Conservation (phyloP, 2,113 vertebrate genomes). For the Gallinago undulata region DNA sequence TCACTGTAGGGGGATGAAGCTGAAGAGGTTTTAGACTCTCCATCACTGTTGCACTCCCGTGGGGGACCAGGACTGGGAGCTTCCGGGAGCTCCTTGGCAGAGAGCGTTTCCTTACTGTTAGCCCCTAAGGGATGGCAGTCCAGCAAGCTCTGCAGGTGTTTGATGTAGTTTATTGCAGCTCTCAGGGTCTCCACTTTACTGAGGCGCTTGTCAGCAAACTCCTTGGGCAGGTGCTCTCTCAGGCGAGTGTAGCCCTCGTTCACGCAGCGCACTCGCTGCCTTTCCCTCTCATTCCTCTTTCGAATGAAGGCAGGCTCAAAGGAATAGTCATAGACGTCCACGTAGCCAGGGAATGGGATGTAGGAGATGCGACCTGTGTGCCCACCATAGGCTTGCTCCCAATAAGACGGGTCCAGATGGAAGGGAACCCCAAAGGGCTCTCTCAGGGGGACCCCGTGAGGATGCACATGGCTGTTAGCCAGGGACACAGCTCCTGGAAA, state of each 20-base stretch:
- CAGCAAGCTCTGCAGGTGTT: constrained; percentile 86
- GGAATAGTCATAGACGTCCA: constrained; percentile 77
- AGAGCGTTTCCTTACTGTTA: background rate
- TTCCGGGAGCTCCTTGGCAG: constrained; percentile 26
- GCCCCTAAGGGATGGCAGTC: constrained; percentile 67
- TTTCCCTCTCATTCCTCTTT: constrained; percentile 89
- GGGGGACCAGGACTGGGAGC: background rate
- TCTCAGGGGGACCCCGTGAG: constrained; percentile 19
- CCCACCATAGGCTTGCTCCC: constrained; percentile 58
- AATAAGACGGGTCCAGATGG: constrained; percentile 65
- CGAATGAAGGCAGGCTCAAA: constrained; percentile 88
- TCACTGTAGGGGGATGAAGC: constrained; percentile 78
- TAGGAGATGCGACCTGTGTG: constrained; percentile 69
- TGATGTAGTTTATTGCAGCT: constrained; percentile 91
- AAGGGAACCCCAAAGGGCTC: constrained; percentile 70
- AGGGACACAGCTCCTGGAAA: constrained; percentile 63
- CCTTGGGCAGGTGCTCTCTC: constrained; percentile 85
- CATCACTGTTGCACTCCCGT: constrained; percentile 80
- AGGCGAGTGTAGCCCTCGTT: constrained; percentile 92
- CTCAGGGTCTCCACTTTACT: constrained; percentile 94
- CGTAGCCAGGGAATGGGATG: constrained; percentile 73
- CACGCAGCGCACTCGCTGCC: constrained; percentile 91
- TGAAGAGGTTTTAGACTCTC: constrained; percentile 80
- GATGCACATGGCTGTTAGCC: background rate
- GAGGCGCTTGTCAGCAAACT: constrained; percentile 84